Evolutionary conservation across 2,888 invertebrate species (phyloP).

Genomic region (Congeria kusceri): DNA sequence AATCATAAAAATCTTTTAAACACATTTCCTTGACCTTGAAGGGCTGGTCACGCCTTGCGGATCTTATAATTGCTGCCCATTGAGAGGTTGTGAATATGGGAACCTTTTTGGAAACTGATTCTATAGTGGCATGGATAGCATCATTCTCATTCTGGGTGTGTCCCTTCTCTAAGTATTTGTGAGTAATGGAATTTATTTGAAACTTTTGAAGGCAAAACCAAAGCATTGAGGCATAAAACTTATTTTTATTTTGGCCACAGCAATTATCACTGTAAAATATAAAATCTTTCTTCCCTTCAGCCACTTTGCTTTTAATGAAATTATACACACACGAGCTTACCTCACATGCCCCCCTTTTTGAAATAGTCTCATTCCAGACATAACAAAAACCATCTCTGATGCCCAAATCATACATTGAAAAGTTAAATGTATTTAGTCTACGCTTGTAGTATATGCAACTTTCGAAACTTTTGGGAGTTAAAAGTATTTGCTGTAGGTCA

Average conservation of each 20-base stretch:
- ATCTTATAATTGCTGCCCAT: too few relatives aligned
- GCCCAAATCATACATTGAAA: constrained; percentile 19
- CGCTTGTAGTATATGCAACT: constrained; percentile 34
- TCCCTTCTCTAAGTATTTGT: constrained; percentile 9
- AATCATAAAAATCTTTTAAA: too few relatives aligned
- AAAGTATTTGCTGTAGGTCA: constrained; percentile 15
- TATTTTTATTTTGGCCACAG: constrained; percentile 10
- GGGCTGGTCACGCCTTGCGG: too few relatives aligned
- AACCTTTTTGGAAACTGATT: constrained; percentile 1
- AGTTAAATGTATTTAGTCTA: constrained; percentile 18
- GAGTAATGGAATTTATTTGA: not conserved
- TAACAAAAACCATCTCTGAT: constrained; percentile 14
- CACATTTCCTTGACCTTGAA: too few relatives aligned
- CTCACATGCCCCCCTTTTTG: constrained; percentile 28
- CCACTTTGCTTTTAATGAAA: constrained; percentile 4
- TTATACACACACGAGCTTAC: constrained; percentile 8
- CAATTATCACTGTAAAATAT: constrained; percentile 19
- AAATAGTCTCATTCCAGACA: constrained; percentile 17
- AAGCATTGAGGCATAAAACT: constrained; percentile 10
- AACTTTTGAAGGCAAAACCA: constrained; percentile 11
- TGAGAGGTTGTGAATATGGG: too few relatives aligned
- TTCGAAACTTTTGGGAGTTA: constrained; percentile 13
- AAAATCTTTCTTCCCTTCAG: constrained; percentile 9
- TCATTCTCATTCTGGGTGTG: constrained; percentile 13
- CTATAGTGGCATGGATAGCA: constrained; percentile 1